Evolutionary conservation across 2,797 vertebrate species (phyloP).

Genomic region (Pteronotus mesoamericanus): DNA sequence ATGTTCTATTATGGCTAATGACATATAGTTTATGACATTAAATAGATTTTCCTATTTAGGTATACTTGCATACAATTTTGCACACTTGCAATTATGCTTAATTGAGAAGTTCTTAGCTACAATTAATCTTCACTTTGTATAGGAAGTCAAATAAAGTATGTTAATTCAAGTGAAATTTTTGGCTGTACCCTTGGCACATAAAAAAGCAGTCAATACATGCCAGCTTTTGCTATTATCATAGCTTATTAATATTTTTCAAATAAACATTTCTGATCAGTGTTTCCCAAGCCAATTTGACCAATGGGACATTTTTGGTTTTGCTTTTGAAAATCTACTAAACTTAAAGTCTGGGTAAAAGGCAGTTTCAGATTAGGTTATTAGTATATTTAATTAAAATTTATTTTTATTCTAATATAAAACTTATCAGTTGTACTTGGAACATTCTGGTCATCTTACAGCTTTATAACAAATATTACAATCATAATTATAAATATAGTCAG

Average conservation of each 20-base stretch:
- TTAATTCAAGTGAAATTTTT: not conserved
- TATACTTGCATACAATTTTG: slow-evolving; percentile 28
- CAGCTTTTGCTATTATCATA: not conserved
- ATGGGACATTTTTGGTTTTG: not conserved
- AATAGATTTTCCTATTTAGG: slow-evolving; percentile 29
- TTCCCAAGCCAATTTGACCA: not conserved
- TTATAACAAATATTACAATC: not conserved
- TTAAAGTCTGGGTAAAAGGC: not conserved
- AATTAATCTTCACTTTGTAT: not conserved
- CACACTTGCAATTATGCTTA: not conserved
- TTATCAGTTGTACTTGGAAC: not conserved
- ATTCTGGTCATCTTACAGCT: not conserved
- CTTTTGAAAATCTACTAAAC: slow-evolving; percentile 8
- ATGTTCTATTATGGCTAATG: not conserved
- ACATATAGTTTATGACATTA: no score
- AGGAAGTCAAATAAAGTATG: slow-evolving; percentile 7
- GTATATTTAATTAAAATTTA: not conserved
- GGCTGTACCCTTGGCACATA: not conserved
- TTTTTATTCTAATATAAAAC: slow-evolving; percentile 3
- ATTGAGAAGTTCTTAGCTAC: not conserved
- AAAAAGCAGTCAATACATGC: not conserved
- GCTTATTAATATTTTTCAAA: not conserved
- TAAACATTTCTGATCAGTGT: not conserved
- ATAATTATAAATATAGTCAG: not conserved
- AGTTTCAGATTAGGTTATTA: not conserved